These are phyloP conservation scores for Glaucidium brasilianum DNA, from an alignment of 2,113 vertebrate species.

Conservation along the genomic window DNA sequence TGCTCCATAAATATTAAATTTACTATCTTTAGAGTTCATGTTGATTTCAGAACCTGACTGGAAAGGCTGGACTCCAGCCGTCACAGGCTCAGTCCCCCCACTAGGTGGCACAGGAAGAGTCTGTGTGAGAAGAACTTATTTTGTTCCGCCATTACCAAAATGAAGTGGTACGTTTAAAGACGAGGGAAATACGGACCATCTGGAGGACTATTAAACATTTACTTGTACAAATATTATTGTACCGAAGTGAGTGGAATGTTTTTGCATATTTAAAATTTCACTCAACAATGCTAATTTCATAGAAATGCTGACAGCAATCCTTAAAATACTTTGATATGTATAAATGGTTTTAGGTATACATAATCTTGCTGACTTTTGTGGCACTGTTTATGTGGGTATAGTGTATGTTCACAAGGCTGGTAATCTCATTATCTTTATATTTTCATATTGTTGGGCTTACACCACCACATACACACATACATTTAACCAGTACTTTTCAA, in stretches of 20 bases:
- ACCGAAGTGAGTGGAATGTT: neutral
- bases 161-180: neutral
- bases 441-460: neutral
- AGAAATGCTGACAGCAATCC: neutral
- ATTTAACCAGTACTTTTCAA: neutral
- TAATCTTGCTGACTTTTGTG: neutral
- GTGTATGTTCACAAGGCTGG: neutral
- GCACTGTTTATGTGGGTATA: neutral
- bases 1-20: neutral
- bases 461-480: neutral
- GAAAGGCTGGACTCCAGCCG: neutral
- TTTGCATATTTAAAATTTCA: neutral
- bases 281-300: neutral
- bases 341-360: neutral
- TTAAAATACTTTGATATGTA: neutral
- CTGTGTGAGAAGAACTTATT: neutral
- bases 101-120: constrained; percentile 31
- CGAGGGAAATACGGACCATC: neutral
- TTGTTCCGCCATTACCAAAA: neutral
- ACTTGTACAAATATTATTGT: neutral
- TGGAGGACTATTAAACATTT: neutral
- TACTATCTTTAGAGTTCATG: neutral
- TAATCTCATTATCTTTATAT: neutral
- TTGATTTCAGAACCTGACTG: neutral
- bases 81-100: neutral